Percentiles rank a stretch among this genome's conserved stretches.
These are phyloP conservation scores for Phyllotis vaccarum DNA, from an alignment of 2,797 vertebrate species.

Conservation along the genomic window DNA sequence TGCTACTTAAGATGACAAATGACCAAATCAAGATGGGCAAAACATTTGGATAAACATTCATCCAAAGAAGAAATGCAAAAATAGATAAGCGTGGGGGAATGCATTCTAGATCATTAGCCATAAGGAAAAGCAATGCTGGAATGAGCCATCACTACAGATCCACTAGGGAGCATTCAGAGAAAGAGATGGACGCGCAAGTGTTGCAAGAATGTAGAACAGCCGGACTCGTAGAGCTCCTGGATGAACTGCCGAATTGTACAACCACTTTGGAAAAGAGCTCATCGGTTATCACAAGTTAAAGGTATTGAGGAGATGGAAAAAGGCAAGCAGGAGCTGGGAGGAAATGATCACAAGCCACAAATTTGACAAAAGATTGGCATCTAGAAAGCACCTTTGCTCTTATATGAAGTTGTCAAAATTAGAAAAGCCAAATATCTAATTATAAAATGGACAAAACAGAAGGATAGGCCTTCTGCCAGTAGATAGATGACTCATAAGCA, in stretches of 20 bases:
- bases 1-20: background rate
- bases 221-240: background rate
- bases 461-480: background rate
- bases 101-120: background rate
- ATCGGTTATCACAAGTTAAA: background rate
- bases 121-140: background rate
- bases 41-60: constrained; percentile 38
- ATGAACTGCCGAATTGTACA: background rate
- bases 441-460: background rate
- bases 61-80: constrained; percentile 9
- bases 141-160: background rate
- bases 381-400: background rate
- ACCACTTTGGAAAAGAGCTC: background rate
- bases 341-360: background rate
- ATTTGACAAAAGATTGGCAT: background rate
- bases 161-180: background rate
- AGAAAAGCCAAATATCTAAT: background rate
- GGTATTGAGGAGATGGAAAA: background rate
- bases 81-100: background rate
- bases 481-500: background rate
- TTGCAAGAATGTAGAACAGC: background rate
- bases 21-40: background rate
- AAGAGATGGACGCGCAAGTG: background rate
- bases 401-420: background rate
- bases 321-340: background rate